These are phyloP conservation scores for Ageneiosus marmoratus DNA, from an alignment of 2,113 vertebrate genomes.

Conservation along the genomic window DNA sequence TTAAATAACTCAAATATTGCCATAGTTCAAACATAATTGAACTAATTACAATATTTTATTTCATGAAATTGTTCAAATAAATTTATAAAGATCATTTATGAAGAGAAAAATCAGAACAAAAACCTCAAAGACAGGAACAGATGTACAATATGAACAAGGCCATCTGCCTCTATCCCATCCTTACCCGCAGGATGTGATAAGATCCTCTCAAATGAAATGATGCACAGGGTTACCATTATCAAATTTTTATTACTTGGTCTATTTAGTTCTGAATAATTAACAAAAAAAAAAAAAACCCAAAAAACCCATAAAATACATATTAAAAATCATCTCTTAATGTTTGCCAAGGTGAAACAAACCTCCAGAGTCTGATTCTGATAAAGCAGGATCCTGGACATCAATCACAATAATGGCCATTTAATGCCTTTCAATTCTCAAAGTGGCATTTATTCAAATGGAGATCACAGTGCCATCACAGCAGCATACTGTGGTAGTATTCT, in stretches of 20 bases:
- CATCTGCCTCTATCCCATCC: background rate
- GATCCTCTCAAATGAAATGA: background rate
- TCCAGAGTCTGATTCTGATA: constrained; percentile 14
- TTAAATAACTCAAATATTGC: background rate
- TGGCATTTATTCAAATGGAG: constrained; percentile 23
- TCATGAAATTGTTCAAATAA: background rate
- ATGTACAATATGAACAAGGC: constrained; percentile 28
- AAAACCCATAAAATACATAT: constrained; percentile 19
- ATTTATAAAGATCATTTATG: constrained; percentile 20
- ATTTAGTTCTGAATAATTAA: background rate
- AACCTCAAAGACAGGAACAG: constrained; percentile 21
- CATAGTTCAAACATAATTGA: background rate
- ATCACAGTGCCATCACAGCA: constrained; percentile 23
- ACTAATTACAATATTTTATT: constrained; percentile 8
- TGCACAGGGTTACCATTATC: constrained; percentile 16
- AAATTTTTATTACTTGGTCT: background rate
- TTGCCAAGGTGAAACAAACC: constrained; percentile 22
- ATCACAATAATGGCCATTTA: constrained; percentile 27
- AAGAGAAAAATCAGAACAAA: constrained; percentile 28
- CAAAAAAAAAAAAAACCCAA: constrained; percentile 24
- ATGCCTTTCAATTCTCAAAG: constrained; percentile 15
- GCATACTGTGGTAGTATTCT: constrained; percentile 14
- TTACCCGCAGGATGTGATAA: background rate
- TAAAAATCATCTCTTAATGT: constrained; percentile 14
- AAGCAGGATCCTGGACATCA: constrained; percentile 26